A percentile compares a stretch with the other conserved stretches of the same genome.
phyloP scores from a whole-genome alignment of 1,140 invertebrate species.

The Bombus waltoni region DNA sequence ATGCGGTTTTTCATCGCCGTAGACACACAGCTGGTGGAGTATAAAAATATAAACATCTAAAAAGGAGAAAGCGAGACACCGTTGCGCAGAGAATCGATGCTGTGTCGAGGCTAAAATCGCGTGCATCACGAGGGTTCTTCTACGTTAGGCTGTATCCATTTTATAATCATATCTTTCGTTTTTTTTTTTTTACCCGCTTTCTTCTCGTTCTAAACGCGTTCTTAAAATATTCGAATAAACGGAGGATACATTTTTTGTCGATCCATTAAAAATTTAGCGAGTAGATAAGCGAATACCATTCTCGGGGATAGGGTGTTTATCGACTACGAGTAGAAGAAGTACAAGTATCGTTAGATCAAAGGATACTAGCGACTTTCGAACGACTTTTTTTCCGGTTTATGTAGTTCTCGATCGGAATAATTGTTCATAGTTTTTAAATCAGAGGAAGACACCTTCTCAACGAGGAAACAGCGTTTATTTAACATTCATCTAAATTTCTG shows the following conservation, averaged over 20 bases:
- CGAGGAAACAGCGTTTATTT: constrained; percentile 35
- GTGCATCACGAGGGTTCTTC: constrained; percentile 7
- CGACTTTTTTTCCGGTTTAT: too few relatives aligned
- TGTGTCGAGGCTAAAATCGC: constrained; percentile 28
- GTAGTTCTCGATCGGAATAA: neutral
- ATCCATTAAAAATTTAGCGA: constrained; percentile 49
- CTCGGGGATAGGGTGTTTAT: neutral
- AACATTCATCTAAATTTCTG: constrained; percentile 41
- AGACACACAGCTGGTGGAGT: constrained; percentile 71
- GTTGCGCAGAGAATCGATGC: constrained; percentile 62
- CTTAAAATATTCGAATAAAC: neutral
- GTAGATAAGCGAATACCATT: neutral
- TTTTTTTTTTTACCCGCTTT: neutral
- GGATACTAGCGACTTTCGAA: neutral
- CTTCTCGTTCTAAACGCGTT: constrained; percentile 11
- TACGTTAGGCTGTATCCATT: constrained; percentile 27
- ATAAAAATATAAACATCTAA: constrained; percentile 82
- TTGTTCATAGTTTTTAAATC: constrained; percentile 1
- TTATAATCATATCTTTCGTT: neutral
- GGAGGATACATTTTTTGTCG: constrained; percentile 8
- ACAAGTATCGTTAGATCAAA: neutral
- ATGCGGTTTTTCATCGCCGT: constrained; percentile 75
- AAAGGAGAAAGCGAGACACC: constrained; percentile 70
- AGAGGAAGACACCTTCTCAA: constrained; percentile 32
- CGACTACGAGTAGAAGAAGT: neutral